These are phyloP conservation scores for Pangasius macronema DNA, from an alignment of 2,797 vertebrate genomes.

Conservation along the genomic window DNA sequence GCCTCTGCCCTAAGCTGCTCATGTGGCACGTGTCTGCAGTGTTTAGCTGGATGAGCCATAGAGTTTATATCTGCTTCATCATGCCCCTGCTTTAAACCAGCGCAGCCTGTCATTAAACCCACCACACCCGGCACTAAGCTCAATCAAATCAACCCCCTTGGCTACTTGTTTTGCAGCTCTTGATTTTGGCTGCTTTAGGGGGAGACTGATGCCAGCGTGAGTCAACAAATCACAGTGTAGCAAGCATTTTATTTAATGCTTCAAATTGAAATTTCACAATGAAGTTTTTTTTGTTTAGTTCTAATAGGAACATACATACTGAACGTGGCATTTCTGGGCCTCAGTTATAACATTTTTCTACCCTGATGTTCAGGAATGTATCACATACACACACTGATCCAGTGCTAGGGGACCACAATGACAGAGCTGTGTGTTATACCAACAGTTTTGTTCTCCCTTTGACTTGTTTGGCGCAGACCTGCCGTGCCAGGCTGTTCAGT, in stretches of 20 bases:
- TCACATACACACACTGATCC: constrained; percentile 52
- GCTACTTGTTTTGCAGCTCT: constrained; percentile 48
- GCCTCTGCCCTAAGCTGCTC: constrained; percentile 4
- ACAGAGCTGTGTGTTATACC: constrained; percentile 71
- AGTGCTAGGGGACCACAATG: constrained; percentile 65
- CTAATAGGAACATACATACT: constrained; percentile 30
- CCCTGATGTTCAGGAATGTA: constrained; percentile 70
- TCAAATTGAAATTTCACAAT: constrained; percentile 2
- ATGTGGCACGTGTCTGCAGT: constrained; percentile 15
- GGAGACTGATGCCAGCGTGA: constrained; percentile 34
- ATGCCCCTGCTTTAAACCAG: constrained; percentile 25
- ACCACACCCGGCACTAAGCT: constrained; percentile 34
- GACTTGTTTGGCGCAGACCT: constrained; percentile 47
- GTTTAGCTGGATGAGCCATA: constrained; percentile 16
- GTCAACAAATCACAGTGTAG: constrained; percentile 43
- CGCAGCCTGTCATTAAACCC: constrained; percentile 41
- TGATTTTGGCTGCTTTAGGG: constrained; percentile 34
- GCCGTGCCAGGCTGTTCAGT: constrained; percentile 55
- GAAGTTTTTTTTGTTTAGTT: not conserved
- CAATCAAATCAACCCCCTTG: constrained; percentile 47
- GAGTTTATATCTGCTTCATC: constrained; percentile 33
- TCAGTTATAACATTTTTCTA: constrained; percentile 52
- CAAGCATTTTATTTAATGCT: constrained; percentile 11
- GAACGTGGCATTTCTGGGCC: constrained; percentile 28
- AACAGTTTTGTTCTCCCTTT: constrained; percentile 67